These are phyloP conservation scores for Leptosomus discolor DNA, from an alignment of 2,113 vertebrate species.

Conservation along the genomic window DNA sequence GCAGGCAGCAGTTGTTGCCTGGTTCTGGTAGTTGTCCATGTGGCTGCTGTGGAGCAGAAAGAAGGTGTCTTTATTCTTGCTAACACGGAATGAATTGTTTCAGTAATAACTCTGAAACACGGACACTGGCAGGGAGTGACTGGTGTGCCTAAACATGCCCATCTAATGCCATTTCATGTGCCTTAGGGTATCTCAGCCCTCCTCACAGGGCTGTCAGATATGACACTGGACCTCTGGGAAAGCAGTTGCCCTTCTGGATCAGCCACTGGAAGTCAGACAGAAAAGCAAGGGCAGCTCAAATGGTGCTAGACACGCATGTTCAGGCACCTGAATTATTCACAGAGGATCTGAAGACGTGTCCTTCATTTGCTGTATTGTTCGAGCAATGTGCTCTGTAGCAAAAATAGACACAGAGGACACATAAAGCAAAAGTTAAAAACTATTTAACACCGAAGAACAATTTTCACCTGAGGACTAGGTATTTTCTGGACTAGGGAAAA, in stretches of 20 bases:
- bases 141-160: not conserved
- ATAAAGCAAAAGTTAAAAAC: not conserved
- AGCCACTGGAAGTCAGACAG: not conserved
- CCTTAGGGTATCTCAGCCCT: not conserved
- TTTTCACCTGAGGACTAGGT: not conserved
- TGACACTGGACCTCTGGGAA: not conserved
- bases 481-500: not conserved
- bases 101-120: not conserved
- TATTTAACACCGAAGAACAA: not conserved
- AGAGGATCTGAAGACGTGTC: not conserved
- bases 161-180: not conserved
- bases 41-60: not conserved
- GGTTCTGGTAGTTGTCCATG: not conserved
- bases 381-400: not conserved
- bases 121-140: not conserved
- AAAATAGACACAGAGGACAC: conserved; percentile 26
- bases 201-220: not conserved
- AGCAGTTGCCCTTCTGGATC: not conserved
- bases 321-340: not conserved
- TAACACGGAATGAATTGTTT: not conserved
- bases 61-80: not conserved
- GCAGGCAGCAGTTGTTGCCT: not conserved
- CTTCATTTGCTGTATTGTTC: conserved; percentile 8
- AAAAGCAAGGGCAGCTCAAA: not conserved
- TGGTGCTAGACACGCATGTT: not conserved